These are phyloP conservation scores for Chymomyza caudatula DNA, from an alignment of 2,888 invertebrate species.

Conservation along the genomic window DNA sequence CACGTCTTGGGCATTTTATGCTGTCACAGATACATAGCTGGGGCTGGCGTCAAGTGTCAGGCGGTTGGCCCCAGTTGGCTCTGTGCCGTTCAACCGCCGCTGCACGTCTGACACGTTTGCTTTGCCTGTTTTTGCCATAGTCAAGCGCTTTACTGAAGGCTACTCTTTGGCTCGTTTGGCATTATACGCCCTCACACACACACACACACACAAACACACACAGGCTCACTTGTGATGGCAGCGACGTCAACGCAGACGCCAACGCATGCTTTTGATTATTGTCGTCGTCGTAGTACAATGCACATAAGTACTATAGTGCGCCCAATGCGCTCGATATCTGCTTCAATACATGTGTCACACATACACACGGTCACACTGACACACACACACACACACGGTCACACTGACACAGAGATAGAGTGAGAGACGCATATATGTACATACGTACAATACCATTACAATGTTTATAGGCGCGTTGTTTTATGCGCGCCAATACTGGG, in stretches of 20 bases:
- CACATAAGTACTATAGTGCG: conserved; percentile 11
- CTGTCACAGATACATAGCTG: conserved; percentile 18
- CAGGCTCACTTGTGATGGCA: background rate
- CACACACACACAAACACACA: background rate
- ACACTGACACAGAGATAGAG: background rate
- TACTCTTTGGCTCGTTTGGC: conserved; percentile 23
- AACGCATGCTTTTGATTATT: conserved; percentile 52
- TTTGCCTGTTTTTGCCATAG: background rate
- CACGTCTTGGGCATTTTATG: conserved; percentile 40
- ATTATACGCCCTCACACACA: conserved; percentile 1
- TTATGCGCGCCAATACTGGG: conserved; percentile 68
- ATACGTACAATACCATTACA: conserved; percentile 9
- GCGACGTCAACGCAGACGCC: conserved; percentile 19
- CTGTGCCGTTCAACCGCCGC: background rate
- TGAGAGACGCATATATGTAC: no score
- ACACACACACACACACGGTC: conserved; percentile 24
- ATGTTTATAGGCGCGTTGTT: conserved; percentile 65
- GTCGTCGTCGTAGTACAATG: conserved; percentile 23
- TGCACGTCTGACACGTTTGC: background rate
- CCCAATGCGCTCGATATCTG: conserved; percentile 59
- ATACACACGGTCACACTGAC: conserved; percentile 29
- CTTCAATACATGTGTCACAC: conserved; percentile 52
- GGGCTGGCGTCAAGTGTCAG: conserved; percentile 3
- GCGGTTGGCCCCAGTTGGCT: conserved; percentile 8
- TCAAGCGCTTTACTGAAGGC: conserved; percentile 23